Percentiles rank a stretch among this genome's conserved stretches.
Evolutionary conservation across 2,113 vertebrate genomes (phyloP).

Genomic region (Psilopogon haemacephalus): DNA sequence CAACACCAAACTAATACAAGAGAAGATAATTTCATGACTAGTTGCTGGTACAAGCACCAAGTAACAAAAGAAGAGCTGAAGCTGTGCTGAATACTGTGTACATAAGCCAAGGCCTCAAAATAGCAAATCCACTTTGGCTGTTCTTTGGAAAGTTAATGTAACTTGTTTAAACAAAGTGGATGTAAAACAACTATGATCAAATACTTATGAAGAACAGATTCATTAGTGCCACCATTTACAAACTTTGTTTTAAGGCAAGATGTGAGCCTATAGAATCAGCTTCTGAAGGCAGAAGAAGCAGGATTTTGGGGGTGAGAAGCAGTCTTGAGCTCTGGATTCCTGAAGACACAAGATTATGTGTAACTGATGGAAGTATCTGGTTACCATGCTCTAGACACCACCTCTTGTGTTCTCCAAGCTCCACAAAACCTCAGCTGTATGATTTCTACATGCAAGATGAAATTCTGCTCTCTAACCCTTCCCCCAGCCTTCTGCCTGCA

Average conservation of each 20-base stretch:
- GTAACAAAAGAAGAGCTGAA: background rate
- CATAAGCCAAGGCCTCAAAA: background rate
- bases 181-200: slow-evolving; percentile 2
- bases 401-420: background rate
- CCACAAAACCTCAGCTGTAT: background rate
- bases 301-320: background rate
- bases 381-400: background rate
- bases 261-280: background rate
- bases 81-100: background rate
- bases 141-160: slow-evolving; percentile 3
- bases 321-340: background rate
- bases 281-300: background rate
- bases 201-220: background rate
- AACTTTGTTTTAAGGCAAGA: background rate
- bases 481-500: background rate
- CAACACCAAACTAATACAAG: background rate
- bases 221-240: background rate
- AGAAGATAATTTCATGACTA: background rate
- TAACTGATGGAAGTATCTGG: background rate
- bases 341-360: background rate
- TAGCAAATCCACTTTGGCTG: background rate
- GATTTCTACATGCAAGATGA: background rate
- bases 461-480: background rate
- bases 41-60: background rate
- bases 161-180: background rate